Conservation (phyloP, 2,888 invertebrate genomes). For the Arge pagana region DNA sequence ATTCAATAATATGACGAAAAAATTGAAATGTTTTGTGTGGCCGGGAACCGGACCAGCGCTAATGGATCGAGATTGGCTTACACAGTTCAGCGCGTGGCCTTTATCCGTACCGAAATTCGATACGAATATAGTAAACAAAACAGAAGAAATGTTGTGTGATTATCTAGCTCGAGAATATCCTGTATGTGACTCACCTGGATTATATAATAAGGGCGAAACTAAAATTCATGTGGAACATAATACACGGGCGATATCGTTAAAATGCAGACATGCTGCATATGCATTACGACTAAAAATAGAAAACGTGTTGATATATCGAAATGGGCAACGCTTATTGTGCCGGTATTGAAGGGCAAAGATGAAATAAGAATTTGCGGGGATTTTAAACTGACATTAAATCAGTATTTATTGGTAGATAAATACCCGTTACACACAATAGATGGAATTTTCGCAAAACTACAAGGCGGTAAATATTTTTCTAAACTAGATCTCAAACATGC, state of each 20-base stretch:
- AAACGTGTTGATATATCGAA: no score
- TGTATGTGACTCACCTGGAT: no score
- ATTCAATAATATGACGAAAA: constrained; percentile 4
- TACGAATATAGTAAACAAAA: no score
- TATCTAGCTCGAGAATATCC: no score
- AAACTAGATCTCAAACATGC: constrained; percentile 22
- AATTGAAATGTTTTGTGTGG: constrained; percentile 19
- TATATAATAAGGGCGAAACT: constrained; percentile 27
- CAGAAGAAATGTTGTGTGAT: no score
- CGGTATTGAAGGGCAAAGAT: constrained; percentile 23
- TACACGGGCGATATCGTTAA: constrained; percentile 32
- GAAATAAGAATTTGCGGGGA: constrained; percentile 22
- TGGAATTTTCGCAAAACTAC: constrained; percentile 17
- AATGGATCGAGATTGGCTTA: constrained; percentile 27
- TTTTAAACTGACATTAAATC: constrained; percentile 23
- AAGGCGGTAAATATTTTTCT: constrained; percentile 18
- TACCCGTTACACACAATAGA: constrained; percentile 22
- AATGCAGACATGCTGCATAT: constrained; percentile 34
- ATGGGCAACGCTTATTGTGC: constrained; percentile 26
- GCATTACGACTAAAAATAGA: constrained; percentile 27
- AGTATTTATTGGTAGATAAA: constrained; percentile 9
- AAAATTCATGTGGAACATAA: constrained; percentile 29
- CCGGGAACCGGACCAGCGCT: constrained; percentile 16
- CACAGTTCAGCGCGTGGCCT: constrained; percentile 21
- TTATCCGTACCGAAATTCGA: no score